Conservation (phyloP, 2,888 invertebrate species). For the Nyleta sp. region DNA sequence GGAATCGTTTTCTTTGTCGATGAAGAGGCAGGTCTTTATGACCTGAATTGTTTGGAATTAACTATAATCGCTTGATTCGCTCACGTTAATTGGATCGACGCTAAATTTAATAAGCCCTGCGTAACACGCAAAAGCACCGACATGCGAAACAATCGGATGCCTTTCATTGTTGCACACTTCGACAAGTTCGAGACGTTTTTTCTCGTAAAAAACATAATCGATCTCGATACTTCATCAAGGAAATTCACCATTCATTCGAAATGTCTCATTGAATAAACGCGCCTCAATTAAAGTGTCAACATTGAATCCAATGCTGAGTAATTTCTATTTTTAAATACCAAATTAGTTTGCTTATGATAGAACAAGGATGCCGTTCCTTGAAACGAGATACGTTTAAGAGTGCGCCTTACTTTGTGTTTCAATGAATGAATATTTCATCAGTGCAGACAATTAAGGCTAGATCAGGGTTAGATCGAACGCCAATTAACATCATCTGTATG, state of each 20-base stretch:
- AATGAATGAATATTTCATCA: slow-evolving; percentile 9
- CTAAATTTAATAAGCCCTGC: slow-evolving; percentile 46
- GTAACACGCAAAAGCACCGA: slow-evolving; percentile 12
- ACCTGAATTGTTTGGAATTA: slow-evolving; percentile 58
- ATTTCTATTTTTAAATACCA: too few species aligned
- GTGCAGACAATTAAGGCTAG: slow-evolving; percentile 6
- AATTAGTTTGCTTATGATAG: too few species aligned
- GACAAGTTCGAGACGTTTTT: background rate
- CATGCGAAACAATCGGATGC: background rate
- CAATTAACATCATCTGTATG: slow-evolving; percentile 2
- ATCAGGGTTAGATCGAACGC: slow-evolving; percentile 18
- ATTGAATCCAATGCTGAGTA: too few species aligned
- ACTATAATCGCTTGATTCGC: slow-evolving; percentile 55
- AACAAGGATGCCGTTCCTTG: background rate
- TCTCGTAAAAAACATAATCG: too few species aligned
- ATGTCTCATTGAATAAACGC: too few species aligned
- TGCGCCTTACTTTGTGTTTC: too few species aligned
- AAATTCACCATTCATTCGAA: too few species aligned
- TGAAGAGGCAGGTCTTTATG: slow-evolving; percentile 27
- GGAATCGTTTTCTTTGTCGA: slow-evolving; percentile 24
- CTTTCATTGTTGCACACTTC: background rate
- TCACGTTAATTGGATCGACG: slow-evolving; percentile 50
- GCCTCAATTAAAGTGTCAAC: too few species aligned
- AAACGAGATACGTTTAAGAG: background rate
- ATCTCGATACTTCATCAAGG: too few species aligned